Base-by-base conservation (phyloP, 2,888 invertebrate genomes). In the Melieria crassipennis region DNA sequence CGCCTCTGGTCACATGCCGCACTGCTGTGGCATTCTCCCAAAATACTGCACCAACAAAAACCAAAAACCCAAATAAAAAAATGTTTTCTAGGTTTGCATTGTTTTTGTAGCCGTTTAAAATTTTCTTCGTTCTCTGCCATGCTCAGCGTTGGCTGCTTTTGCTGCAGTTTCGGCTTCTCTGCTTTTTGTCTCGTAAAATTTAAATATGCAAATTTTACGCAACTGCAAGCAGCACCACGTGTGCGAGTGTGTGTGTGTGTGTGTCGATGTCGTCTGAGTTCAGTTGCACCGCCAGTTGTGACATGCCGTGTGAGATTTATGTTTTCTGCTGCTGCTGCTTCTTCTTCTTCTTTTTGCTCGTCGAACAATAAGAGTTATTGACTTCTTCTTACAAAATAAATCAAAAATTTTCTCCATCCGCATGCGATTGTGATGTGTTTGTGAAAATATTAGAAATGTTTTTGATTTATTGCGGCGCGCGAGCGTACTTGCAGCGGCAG, bases 311-410 rank as follows among this genome's bases (percentile, higher is more conserved):
- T 50, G 75, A 81, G 82, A 82, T 83, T 83, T 83, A 83, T 81
- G 81, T 79, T 74, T 75, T 45, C 30, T 30, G 30, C 30, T 30
- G 30, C 30, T 30, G 30, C 30, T 30, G 30, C 30, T 30, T 1
- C 30, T 30, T 30, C 30, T 30, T 30, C 30, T 30, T 30, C 65
- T 78, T 81, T 79, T 81, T 80, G 61, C 43, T 43, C n/a, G 60
- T 43, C 60, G 50, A 60, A 58, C 50, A 58, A 81, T 79, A 82
- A 81, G 30, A 81, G 77, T 80, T 83, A 83, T 82, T 83, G 82
- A 82, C 81, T 83, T 75, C 78, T 80, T 79, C 76, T 78, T 79
- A 77, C 74, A 79, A 70, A 78, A 84, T 83, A 84, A 83, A 83
- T 83, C 84, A 83, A 76, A 78, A 74, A 76, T 58, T 64, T 58